Base-by-base conservation (phyloP, 2,888 invertebrate genomes). In the Pterostichus madidus region DNA sequence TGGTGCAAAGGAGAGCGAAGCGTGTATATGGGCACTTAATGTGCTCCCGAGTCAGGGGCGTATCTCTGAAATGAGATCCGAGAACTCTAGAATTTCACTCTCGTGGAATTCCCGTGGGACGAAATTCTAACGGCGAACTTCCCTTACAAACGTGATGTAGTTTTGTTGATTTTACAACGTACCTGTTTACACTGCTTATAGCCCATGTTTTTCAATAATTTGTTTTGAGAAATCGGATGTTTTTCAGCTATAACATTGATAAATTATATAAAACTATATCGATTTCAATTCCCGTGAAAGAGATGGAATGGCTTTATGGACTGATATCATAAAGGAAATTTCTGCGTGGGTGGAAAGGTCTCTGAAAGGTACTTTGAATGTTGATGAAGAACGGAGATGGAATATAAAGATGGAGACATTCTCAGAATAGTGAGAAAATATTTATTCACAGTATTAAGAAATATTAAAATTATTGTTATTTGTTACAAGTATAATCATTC, bases 1-100 rank as follows among this genome's bases (percentile, higher is more conserved):
- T 10, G 31, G 13, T 11, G 59, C 24, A 24, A n/a, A 11, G 49
- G 10, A 49, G 17, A 56, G 44, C 44, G 39, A 17, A 39, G 39
- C 24, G 68, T 71, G 68, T 71, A 71, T 61, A 46, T 13, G 78
- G 78, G 44, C 59, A 39, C 59, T 59, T 78, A 78, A 78, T 78
- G 78, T 15, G 61, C 39, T 13, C 17, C 44, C 59, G 17, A 78
- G 24, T 39, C 49, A 79, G 79, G 46, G 52, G 64, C 68, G 46
- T 64, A 64, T 64, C 52, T 24, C 49, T 64, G 61, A 77, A 77
- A 77, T 77, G 77, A 56, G 77, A 77, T 77, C 77, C 77, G 77
- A 17, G 61, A 79, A 64, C 68, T 32, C 64, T 64, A 79, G 79
- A 64, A 46, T 79, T 79, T 79, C 79, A 64, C 79, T 64, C 68